These are phyloP conservation scores for Phoxinus dragarum DNA, from an alignment of 2,797 vertebrate species.

Conservation along the genomic window DNA sequence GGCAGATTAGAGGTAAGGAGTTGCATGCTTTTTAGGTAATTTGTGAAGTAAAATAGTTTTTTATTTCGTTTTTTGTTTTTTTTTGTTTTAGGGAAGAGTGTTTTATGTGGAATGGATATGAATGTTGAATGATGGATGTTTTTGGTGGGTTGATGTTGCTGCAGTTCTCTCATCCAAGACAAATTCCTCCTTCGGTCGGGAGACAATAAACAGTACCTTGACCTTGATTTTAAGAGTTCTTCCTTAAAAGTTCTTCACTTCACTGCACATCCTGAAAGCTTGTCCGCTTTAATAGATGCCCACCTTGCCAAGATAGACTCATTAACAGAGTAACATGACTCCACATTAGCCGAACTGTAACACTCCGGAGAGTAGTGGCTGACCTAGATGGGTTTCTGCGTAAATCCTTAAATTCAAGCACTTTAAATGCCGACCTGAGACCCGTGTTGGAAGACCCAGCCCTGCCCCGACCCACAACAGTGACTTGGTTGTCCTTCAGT, in stretches of 20 bases:
- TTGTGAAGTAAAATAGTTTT: no score
- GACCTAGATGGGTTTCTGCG: conserved; percentile 52
- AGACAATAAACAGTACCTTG: no score
- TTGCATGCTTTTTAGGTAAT: no score
- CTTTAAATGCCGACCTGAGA: conserved; percentile 48
- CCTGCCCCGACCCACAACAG: conserved; percentile 76
- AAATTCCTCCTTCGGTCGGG: no score
- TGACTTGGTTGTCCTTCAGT: conserved; percentile 45
- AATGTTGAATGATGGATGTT: no score
- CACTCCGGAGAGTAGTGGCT: conserved; percentile 44
- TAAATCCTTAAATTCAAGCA: conserved; percentile 40
- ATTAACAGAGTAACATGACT: conserved; percentile 54
- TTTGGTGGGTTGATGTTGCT: no score
- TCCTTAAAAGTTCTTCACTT: background rate
- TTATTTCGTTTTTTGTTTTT: no score
- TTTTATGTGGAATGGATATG: no score
- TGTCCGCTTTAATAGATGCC: conserved; percentile 6
- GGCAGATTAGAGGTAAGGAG: no score
- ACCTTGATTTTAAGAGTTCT: conserved; percentile 9
- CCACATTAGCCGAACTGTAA: conserved; percentile 47
- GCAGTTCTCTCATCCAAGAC: no score
- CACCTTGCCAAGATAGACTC: conserved; percentile 28
- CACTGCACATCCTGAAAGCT: conserved; percentile 41
- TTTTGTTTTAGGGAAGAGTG: no score
- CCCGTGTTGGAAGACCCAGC: conserved; percentile 36